Conservation (phyloP, 2,113 vertebrate species). For the Tamias sibiricus region DNA sequence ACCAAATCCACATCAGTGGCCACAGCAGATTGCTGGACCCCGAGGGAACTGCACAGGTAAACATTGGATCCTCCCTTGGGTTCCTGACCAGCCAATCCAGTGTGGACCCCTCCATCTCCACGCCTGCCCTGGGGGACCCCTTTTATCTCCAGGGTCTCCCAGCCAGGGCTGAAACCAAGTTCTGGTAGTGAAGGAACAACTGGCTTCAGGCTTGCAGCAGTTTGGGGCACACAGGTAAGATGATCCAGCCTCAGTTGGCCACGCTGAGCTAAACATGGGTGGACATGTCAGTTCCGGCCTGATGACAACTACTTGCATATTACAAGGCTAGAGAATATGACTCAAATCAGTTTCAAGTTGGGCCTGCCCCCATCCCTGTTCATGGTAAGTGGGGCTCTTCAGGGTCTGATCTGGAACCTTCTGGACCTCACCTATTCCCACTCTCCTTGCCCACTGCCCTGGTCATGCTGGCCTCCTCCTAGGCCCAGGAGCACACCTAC, state of each 20-base stretch:
- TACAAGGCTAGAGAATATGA: neutral
- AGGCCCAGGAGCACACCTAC: neutral
- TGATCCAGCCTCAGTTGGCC: neutral
- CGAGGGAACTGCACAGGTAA: neutral
- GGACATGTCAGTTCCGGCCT: accelerated
- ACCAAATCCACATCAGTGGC: neutral
- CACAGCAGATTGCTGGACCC: neutral
- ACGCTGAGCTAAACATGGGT: neutral
- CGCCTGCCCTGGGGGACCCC: neutral
- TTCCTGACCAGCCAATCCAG: neutral
- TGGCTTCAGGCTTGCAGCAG: neutral
- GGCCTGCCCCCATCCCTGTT: neutral
- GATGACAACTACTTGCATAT: neutral
- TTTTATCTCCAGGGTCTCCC: neutral
- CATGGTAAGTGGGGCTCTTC: neutral
- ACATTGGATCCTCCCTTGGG: neutral
- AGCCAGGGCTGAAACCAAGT: neutral
- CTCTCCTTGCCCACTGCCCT: neutral
- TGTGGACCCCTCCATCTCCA: neutral
- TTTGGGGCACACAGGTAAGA: neutral
- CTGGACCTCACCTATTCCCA: neutral
- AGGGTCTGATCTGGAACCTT: neutral
- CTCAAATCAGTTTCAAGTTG: neutral
- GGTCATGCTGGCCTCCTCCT: neutral
- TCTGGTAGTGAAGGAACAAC: neutral